Conservation (phyloP, 1,140 invertebrate species). For the Pachypeltis micranthus region DNA sequence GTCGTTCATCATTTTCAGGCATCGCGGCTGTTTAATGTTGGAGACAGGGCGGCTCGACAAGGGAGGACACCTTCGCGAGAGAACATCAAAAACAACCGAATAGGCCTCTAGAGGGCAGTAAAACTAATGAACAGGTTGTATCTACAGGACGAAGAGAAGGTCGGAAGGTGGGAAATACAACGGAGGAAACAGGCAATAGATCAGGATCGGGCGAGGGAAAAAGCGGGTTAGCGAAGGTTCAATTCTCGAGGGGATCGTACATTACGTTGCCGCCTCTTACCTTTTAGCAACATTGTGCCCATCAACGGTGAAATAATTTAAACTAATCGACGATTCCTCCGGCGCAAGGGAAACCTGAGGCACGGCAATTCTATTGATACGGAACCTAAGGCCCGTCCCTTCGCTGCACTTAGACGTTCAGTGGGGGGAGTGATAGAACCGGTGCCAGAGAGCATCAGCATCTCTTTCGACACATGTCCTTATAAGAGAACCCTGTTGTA, state of each 20-base stretch:
- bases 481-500: too few relatives aligned
- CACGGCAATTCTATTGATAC: too few relatives aligned
- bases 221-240: not conserved
- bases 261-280: not conserved
- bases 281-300: not conserved
- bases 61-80: too few relatives aligned
- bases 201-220: not conserved
- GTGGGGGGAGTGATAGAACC: too few relatives aligned
- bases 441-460: too few relatives aligned
- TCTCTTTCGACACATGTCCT: too few relatives aligned
- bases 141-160: not conserved
- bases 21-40: too few relatives aligned
- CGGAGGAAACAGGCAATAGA: not conserved
- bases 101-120: not conserved
- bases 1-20: too few relatives aligned
- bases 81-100: not conserved
- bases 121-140: not conserved
- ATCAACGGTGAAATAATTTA: not conserved
- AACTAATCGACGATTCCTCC: not conserved
- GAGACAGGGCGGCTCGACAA: too few relatives aligned
- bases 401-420: too few relatives aligned
- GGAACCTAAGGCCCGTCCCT: too few relatives aligned
- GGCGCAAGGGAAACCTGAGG: too few relatives aligned
- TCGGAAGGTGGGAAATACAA: not conserved
- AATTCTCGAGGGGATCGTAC: not conserved